A percentile compares a stretch with the other conserved stretches of the same genome.
These are phyloP conservation scores for Acleris holmiana DNA, from an alignment of 2,888 invertebrate species.

Conservation along the genomic window DNA sequence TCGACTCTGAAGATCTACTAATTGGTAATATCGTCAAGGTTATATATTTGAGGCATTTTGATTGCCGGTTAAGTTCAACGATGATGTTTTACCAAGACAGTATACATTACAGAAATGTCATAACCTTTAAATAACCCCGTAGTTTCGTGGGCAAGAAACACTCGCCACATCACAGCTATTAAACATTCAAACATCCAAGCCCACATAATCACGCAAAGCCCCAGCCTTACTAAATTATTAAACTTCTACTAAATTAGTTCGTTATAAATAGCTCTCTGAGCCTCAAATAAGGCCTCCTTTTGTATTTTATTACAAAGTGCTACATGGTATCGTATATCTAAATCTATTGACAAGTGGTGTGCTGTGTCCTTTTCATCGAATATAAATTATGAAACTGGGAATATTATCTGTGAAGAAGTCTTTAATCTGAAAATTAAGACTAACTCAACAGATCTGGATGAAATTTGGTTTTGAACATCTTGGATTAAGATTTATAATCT, in stretches of 20 bases:
- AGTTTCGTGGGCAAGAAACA: neutral
- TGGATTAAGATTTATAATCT: too few species aligned
- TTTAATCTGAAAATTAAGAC: too few species aligned
- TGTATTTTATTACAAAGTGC: constrained; percentile 12
- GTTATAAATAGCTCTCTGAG: constrained; percentile 14
- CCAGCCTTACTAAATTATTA: constrained; percentile 2
- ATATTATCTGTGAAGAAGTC: neutral
- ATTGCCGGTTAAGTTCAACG: too few species aligned
- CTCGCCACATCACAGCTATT: constrained; percentile 11
- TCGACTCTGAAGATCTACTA: too few species aligned
- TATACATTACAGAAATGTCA: neutral
- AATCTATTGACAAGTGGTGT: neutral
- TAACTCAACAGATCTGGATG: too few species aligned
- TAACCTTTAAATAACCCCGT: neutral
- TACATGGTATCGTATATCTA: neutral
- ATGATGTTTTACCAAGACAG: too few species aligned
- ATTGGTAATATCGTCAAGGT: too few species aligned
- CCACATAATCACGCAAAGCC: constrained; percentile 12
- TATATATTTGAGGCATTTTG: too few species aligned
- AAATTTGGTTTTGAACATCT: too few species aligned
- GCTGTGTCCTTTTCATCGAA: too few species aligned
- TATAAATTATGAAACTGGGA: too few species aligned
- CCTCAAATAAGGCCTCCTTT: constrained; percentile 10
- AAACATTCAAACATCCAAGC: constrained; percentile 15
- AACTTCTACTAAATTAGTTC: constrained; percentile 26